Conservation (phyloP, 2,113 vertebrate species). For the Trematomus loennbergii region DNA sequence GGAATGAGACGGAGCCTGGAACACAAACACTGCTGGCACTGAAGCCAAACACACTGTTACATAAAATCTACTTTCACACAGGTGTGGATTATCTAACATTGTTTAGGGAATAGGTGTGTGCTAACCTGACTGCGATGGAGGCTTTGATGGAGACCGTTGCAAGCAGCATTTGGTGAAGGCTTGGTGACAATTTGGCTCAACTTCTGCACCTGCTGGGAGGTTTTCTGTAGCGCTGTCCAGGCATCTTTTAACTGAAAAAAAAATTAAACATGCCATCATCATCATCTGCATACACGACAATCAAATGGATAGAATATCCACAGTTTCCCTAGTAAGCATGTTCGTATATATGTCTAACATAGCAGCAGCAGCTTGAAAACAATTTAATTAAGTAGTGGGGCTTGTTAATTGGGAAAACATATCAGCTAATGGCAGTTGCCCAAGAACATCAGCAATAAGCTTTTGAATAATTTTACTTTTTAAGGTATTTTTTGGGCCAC, state of each 20-base stretch:
- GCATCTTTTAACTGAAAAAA: constrained; percentile 87
- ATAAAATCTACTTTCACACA: background rate
- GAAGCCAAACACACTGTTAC: background rate
- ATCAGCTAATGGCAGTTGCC: too few relatives aligned
- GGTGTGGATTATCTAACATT: background rate
- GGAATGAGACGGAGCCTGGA: constrained; percentile 70
- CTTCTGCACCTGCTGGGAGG: constrained; percentile 91
- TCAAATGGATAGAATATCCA: too few relatives aligned
- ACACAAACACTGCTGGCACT: constrained; percentile 70
- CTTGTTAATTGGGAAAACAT: too few relatives aligned
- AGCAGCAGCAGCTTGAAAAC: too few relatives aligned
- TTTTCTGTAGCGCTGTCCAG: constrained; percentile 90
- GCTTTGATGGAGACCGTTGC: constrained; percentile 37
- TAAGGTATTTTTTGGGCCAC: too few relatives aligned
- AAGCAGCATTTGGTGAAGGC: constrained; percentile 6
- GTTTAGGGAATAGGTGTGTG: too few relatives aligned
- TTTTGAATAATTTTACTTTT: too few relatives aligned
- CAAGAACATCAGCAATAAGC: too few relatives aligned
- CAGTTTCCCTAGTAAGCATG: too few relatives aligned
- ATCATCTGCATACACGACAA: background rate
- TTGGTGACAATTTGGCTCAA: constrained; percentile 88
- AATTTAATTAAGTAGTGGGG: too few relatives aligned
- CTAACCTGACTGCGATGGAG: constrained; percentile 57
- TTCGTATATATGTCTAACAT: too few relatives aligned
- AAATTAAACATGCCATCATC: constrained; percentile 11